Evolutionary conservation across 2,888 invertebrate species (phyloP).

Genomic region (Steinernema carpocapsae): DNA sequence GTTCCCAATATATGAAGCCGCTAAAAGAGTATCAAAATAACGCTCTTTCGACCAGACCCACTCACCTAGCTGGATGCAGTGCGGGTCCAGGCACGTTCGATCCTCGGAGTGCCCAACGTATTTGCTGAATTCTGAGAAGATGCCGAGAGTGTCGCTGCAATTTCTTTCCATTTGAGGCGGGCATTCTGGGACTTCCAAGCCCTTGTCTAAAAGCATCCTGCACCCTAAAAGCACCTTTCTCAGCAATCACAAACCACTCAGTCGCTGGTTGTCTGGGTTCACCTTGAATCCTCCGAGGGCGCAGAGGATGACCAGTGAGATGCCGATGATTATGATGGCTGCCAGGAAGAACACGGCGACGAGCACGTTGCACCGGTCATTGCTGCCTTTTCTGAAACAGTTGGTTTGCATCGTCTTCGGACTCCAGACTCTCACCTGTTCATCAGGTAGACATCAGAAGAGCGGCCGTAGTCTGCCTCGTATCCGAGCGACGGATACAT

Average conservation of each 20-base stretch:
- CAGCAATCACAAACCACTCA: too few species aligned
- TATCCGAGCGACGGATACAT: conserved; percentile 16
- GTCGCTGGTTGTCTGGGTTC: too few species aligned
- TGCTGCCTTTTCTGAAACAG: neutral
- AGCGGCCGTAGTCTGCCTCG: neutral
- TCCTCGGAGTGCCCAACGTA: neutral
- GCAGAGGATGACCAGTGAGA: neutral
- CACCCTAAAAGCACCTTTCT: too few species aligned
- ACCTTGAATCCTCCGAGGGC: neutral
- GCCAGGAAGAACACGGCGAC: neutral
- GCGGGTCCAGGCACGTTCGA: neutral
- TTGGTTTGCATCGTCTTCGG: neutral
- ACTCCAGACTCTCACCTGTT: neutral
- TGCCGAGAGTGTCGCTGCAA: too few species aligned
- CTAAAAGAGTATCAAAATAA: neutral
- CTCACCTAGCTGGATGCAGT: conserved; percentile 19
- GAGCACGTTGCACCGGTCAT: neutral
- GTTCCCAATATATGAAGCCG: neutral
- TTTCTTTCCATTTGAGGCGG: too few species aligned
- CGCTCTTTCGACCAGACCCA: neutral
- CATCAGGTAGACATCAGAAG: neutral
- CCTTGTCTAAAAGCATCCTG: too few species aligned
- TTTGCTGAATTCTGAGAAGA: too few species aligned
- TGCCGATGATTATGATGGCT: neutral
- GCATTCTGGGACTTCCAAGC: too few species aligned